Conservation (phyloP, 2,888 invertebrate species). For the Eurois occulta region DNA sequence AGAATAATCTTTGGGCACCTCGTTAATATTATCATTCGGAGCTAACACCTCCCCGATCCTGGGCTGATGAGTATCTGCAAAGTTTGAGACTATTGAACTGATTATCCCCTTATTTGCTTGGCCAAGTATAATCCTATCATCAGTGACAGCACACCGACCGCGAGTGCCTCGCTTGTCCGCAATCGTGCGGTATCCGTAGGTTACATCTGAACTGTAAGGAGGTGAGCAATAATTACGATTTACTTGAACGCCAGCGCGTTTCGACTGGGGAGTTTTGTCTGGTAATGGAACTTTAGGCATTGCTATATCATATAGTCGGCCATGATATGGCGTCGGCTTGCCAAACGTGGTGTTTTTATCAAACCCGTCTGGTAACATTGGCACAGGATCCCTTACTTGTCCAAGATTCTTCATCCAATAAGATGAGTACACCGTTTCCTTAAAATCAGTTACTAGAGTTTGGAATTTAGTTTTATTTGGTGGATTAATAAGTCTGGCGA, state of each 20-base stretch:
- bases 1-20: conserved; percentile 84
- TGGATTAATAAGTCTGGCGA: conserved; percentile 78
- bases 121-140: conserved; percentile 81
- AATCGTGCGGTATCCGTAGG: conserved; percentile 84
- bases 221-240: conserved; percentile 82
- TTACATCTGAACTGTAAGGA: conserved; percentile 82
- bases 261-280: conserved; percentile 77
- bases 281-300: conserved; percentile 81
- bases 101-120: conserved; percentile 77
- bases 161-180: conserved; percentile 87
- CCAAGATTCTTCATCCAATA: conserved; percentile 84
- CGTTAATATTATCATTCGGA: conserved; percentile 87
- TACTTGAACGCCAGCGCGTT: conserved; percentile 75
- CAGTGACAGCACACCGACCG: conserved; percentile 85
- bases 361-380: conserved; percentile 84
- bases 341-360: conserved; percentile 81
- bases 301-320: conserved; percentile 81
- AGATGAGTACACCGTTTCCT: conserved; percentile 80
- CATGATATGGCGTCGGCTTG: conserved; percentile 74
- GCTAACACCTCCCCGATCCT: conserved; percentile 83
- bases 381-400: conserved; percentile 75
- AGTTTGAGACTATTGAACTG: conserved; percentile 85
- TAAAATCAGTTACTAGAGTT: conserved; percentile 80
- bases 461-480: conserved; percentile 81
- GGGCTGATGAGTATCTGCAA: conserved; percentile 76